These are phyloP conservation scores for Hyposoter didymator DNA, from an alignment of 2,888 invertebrate genomes.

Conservation along the genomic window DNA sequence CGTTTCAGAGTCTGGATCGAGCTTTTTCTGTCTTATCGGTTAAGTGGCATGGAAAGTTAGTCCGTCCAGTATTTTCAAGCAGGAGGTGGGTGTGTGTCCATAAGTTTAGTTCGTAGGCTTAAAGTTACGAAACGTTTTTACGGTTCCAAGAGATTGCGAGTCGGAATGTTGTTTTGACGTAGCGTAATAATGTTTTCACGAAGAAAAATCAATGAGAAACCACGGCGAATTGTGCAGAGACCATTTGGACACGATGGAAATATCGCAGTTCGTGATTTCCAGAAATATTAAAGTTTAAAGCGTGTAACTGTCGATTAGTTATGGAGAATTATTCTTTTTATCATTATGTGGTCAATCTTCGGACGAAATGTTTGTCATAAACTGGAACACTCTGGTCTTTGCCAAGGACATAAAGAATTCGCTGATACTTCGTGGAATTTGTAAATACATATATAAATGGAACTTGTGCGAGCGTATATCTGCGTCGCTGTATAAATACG, in stretches of 20 bases:
- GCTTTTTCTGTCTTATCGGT: background rate
- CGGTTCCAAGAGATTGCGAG: background rate
- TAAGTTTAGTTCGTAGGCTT: background rate
- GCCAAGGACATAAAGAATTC: slow-evolving; percentile 60
- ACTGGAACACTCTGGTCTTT: slow-evolving; percentile 27
- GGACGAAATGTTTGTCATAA: slow-evolving; percentile 1
- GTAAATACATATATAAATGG: slow-evolving; percentile 10
- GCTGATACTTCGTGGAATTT: slow-evolving; percentile 61
- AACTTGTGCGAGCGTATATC: background rate
- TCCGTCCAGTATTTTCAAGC: background rate
- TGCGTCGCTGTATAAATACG: slow-evolving; percentile 2
- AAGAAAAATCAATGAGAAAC: background rate
- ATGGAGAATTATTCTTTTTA: slow-evolving; percentile 14
- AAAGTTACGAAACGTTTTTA: background rate
- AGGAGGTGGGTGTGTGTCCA: background rate
- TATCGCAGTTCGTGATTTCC: background rate
- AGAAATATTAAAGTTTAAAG: background rate
- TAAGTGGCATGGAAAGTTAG: background rate
- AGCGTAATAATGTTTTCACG: too few species aligned
- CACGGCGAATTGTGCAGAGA: background rate
- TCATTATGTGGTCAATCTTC: slow-evolving; percentile 20
- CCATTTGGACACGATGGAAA: background rate
- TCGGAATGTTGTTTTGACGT: background rate
- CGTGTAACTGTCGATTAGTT: background rate
- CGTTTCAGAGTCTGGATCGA: background rate